phyloP scores from a whole-genome alignment of 2,113 vertebrate genomes.

The Passer domesticus region DNA sequence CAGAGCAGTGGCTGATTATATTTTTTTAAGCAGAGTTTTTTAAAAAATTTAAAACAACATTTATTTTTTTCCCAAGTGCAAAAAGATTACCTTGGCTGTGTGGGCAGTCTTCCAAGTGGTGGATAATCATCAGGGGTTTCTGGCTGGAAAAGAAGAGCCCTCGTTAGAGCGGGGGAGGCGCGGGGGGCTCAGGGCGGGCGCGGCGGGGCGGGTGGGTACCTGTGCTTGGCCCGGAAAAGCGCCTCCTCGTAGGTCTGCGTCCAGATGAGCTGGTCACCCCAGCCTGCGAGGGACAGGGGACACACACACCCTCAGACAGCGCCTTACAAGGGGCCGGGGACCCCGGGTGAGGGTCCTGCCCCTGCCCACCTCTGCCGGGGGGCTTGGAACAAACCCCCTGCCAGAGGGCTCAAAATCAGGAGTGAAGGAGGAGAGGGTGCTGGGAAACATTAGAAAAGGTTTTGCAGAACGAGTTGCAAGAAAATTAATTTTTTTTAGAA shows the following conservation, averaged over 20 bases:
- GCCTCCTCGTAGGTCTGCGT: conserved; percentile 95
- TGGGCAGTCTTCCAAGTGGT: conserved; percentile 91
- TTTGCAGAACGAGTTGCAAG: neutral
- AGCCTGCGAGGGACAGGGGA: conserved; percentile 75
- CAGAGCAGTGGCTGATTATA: neutral
- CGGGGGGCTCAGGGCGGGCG: neutral
- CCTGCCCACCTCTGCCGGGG: neutral
- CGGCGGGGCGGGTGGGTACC: conserved; percentile 60
- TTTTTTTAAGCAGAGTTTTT: neutral
- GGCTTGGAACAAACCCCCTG: rapidly evolving
- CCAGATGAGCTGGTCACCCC: conserved; percentile 95
- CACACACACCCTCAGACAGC: neutral
- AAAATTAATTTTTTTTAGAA: neutral
- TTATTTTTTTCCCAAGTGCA: neutral
- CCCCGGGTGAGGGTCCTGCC: rapidly evolving
- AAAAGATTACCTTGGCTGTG: conserved; percentile 84
- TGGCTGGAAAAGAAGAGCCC: conserved; percentile 76
- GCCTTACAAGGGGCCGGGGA: neutral
- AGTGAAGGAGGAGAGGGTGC: neutral
- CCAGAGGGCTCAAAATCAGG: neutral
- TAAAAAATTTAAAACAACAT: neutral
- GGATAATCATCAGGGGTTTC: conserved; percentile 92
- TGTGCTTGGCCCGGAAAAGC: conserved; percentile 83
- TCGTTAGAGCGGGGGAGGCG: rapidly evolving
- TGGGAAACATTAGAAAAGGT: neutral